These are phyloP conservation scores for Mesoligia furuncula DNA, from an alignment of 2,888 invertebrate genomes.

Conservation along the genomic window DNA sequence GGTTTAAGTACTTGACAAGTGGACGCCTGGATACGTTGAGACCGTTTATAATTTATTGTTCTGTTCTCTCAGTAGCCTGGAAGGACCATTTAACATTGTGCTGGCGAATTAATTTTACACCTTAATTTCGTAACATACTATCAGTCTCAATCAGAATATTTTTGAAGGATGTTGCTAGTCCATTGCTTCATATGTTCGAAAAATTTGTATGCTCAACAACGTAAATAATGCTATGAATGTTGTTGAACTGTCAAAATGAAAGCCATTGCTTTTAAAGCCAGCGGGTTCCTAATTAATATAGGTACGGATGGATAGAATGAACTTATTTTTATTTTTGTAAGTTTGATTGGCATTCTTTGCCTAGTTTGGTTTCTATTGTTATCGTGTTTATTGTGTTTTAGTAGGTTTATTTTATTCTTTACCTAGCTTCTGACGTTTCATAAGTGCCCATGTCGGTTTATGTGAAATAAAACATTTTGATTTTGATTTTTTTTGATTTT, in stretches of 20 bases:
- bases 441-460: too few species aligned
- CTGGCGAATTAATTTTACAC: conserved; percentile 5
- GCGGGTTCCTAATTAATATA: neutral
- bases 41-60: conserved; percentile 28
- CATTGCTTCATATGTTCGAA: neutral
- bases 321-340: conserved; percentile 11
- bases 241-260: neutral
- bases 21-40: conserved; percentile 17
- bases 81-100: conserved; percentile 21
- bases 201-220: neutral
- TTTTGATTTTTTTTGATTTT: too few species aligned
- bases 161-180: neutral
- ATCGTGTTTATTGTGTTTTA: neutral
- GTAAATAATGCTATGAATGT: neutral
- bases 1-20: conserved; percentile 16
- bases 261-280: too few species aligned
- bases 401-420: neutral
- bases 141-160: neutral
- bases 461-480: too few species aligned
- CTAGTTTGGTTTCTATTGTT: neutral
- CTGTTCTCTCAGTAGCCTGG: conserved; percentile 12
- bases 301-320: neutral
- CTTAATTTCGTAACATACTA: neutral
- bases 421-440: too few species aligned
- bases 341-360: neutral